Evolutionary conservation across 2,113 vertebrate genomes (phyloP).

Genomic region (Myotis brandtii): DNA sequence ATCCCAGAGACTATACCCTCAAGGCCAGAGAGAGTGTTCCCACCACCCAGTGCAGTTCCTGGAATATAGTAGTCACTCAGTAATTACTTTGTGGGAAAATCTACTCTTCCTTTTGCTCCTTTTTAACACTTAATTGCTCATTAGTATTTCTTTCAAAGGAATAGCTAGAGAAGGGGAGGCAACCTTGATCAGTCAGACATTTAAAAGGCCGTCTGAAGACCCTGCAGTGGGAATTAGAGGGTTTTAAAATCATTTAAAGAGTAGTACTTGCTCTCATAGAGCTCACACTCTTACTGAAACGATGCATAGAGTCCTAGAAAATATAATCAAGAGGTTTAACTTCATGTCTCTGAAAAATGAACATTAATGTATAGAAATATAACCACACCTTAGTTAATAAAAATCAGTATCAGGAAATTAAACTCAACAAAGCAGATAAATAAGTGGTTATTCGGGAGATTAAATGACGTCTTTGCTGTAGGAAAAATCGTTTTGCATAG

Average conservation of each 20-base stretch:
- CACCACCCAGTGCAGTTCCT: background rate
- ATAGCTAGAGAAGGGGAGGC: background rate
- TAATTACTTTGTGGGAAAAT: slow-evolving; percentile 6
- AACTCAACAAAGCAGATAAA: background rate
- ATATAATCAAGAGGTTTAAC: background rate
- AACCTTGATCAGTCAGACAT: slow-evolving; percentile 5
- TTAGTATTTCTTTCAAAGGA: slow-evolving; percentile 55
- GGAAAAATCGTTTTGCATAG: background rate
- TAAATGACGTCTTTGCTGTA: background rate
- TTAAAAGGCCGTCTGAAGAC: background rate
- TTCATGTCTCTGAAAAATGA: background rate
- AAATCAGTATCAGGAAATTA: slow-evolving; percentile 1
- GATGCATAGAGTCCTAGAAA: background rate
- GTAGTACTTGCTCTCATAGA: background rate
- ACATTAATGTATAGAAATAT: background rate
- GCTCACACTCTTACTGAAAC: background rate
- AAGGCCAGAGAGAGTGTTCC: background rate
- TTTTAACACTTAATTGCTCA: slow-evolving; percentile 54
- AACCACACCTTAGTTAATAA: background rate
- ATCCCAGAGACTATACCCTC: background rate
- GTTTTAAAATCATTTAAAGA: slow-evolving; percentile 48
- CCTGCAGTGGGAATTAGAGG: background rate
- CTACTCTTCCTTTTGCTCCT: background rate
- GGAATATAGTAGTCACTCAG: background rate
- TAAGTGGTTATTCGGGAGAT: background rate